Base-by-base conservation (phyloP, 1,140 invertebrate genomes). In the Drosophila seguyi region DNA sequence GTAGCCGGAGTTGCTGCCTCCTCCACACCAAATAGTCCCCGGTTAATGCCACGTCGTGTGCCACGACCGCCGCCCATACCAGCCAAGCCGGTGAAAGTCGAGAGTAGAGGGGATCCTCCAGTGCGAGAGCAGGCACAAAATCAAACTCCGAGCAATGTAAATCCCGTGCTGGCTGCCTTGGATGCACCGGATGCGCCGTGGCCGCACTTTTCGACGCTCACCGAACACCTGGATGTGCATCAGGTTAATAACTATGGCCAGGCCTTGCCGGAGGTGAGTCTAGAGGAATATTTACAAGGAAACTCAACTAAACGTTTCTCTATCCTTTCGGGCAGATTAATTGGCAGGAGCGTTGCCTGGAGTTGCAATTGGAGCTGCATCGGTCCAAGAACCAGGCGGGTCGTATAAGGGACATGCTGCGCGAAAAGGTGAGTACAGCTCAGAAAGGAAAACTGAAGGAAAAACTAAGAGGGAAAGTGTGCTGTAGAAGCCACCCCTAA, bases 301-400 rank as follows among this genome's bases (percentile, higher is more conserved):
- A 11, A 18, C 4, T 18, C 11, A 4, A 41, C 39, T 41, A 18
- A 41, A 18, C 8, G 8, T 18, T 41, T 5, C 10, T 20, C 16
- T 5, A 10, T 25, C 1, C 1, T 16, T 25, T 25, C 7, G 0
- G 3, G 31, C 55, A 91, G 88, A 78, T 91, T 71, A 96, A 96
- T 87, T 98, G 97, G 97, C 96, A 97, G 92, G 96, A 97, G 87
- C 94, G 96, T 29, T 98, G 97, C 91, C 92, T 97, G 71, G 96
- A 97, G 81, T 91, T 98, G 69, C 97, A 98, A 85, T 91, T 97
- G 73, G 97, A 97, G 82, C 93, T 98, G 78, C 96, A 97, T 88
- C 94, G 96, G 52, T 97, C 96, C 76, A 94, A 96, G 59, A 95
- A 96, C 73, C 97, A 98, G 92, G 96, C 97, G 0, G 96, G 96